Conservation (phyloP, 2,797 vertebrate species). For the Falco columbarius region DNA sequence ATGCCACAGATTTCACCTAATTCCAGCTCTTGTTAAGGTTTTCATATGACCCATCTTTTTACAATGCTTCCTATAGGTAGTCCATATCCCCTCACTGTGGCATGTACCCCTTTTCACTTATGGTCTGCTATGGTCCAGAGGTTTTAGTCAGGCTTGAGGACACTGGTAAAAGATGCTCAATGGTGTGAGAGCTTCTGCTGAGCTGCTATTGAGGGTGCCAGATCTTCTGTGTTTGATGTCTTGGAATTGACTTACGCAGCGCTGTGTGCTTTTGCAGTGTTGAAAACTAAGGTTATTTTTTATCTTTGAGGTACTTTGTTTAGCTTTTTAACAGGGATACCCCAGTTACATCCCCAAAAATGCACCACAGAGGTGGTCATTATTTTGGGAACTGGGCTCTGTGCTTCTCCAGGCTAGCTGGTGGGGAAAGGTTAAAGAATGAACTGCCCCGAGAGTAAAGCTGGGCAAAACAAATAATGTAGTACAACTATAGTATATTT, state of each 20-base stretch:
- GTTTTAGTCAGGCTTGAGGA: background rate
- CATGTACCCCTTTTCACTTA: background rate
- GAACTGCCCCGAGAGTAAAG: background rate
- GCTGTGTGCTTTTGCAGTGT: accelerated
- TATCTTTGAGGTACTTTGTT: background rate
- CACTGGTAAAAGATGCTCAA: background rate
- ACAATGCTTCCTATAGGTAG: background rate
- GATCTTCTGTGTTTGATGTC: background rate
- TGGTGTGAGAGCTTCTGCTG: background rate
- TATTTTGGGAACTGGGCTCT: background rate
- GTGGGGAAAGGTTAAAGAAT: background rate
- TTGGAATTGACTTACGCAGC: background rate
- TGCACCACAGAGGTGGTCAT: accelerated
- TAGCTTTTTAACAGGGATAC: background rate
- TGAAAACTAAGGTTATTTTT: background rate
- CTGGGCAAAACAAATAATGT: background rate
- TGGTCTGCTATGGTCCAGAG: background rate
- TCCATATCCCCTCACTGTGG: background rate
- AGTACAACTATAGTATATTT: background rate
- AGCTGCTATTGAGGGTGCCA: background rate
- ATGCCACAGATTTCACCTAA: background rate
- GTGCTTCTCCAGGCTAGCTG: background rate
- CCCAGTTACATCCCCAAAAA: background rate
- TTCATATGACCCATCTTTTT: background rate
- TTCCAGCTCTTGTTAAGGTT: background rate